Percentiles rank a stretch among this genome's conserved stretches.
Evolutionary conservation across 2,113 vertebrate species (phyloP).

Genomic region (Rana temporaria): DNA sequence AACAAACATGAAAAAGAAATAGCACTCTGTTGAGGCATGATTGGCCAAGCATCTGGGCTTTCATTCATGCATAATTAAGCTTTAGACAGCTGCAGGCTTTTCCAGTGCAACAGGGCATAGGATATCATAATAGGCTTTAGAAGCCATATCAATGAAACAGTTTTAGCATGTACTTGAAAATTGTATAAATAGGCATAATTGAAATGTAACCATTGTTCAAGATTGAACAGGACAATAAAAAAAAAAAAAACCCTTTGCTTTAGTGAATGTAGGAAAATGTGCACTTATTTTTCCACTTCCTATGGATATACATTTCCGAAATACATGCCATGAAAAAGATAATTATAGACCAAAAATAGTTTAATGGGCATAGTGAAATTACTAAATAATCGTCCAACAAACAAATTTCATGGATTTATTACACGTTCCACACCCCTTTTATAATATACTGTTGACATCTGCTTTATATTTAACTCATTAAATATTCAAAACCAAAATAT

Average conservation of each 20-base stretch:
- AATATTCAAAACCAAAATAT: background rate
- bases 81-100: conserved; percentile 75
- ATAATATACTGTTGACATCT: background rate
- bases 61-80: conserved; percentile 79
- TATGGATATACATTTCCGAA: background rate
- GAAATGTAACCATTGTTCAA: conserved; percentile 59
- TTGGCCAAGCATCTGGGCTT: conserved; percentile 72
- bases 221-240: conserved; percentile 47
- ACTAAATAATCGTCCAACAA: background rate
- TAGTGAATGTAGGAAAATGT: conserved; percentile 8
- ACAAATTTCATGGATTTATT: background rate
- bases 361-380: background rate
- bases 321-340: conserved; percentile 18
- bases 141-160: conserved; percentile 61
- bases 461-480: background rate
- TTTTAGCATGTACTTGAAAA: conserved; percentile 63
- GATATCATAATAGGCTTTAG: conserved; percentile 68
- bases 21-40: conserved; percentile 63
- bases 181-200: conserved; percentile 62
- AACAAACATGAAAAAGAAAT: conserved; percentile 72
- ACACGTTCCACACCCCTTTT: background rate
- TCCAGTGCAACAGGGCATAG: conserved; percentile 60
- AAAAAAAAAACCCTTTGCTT: conserved; percentile 13
- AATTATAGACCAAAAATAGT: conserved; percentile 4
- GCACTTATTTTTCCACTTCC: conserved; percentile 9